These are phyloP conservation scores for Siphlonurus alternatus DNA, from an alignment of 2,888 invertebrate genomes.

Conservation along the genomic window DNA sequence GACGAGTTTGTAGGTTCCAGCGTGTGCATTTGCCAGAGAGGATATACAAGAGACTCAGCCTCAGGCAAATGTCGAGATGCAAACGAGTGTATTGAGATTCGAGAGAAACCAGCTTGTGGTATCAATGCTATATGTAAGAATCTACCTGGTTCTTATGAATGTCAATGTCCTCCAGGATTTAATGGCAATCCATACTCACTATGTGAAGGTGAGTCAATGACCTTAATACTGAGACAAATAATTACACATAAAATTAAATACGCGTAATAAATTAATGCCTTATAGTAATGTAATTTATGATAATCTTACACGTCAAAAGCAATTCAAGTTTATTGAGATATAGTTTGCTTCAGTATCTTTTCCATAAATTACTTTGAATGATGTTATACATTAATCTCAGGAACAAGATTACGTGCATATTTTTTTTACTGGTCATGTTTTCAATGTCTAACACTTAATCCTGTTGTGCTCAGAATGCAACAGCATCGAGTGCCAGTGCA, in stretches of 20 bases:
- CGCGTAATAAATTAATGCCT: no score
- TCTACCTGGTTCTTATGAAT: conserved; percentile 83
- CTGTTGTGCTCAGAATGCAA: conserved; percentile 42
- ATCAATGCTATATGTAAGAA: conserved; percentile 82
- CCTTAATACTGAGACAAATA: neutral
- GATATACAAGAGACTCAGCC: conserved; percentile 53
- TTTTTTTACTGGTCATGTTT: no score
- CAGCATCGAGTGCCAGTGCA: conserved; percentile 69
- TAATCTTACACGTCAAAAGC: no score
- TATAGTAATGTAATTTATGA: no score
- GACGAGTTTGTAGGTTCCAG: conserved; percentile 55
- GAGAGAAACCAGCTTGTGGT: conserved; percentile 67
- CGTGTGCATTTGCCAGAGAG: conserved; percentile 79
- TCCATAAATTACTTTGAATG: no score
- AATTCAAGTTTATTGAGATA: no score
- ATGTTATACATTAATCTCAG: no score
- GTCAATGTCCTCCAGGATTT: conserved; percentile 73
- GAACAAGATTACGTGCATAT: no score
- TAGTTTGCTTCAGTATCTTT: no score
- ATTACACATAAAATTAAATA: neutral
- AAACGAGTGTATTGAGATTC: conserved; percentile 63
- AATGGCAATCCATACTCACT: conserved; percentile 78
- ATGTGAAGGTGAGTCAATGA: conserved; percentile 41
- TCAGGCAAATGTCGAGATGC: conserved; percentile 66
- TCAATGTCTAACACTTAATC: no score